These are phyloP conservation scores for Notoglanidium macrostoma DNA, from an alignment of 2,797 vertebrate genomes.

Conservation along the genomic window DNA sequence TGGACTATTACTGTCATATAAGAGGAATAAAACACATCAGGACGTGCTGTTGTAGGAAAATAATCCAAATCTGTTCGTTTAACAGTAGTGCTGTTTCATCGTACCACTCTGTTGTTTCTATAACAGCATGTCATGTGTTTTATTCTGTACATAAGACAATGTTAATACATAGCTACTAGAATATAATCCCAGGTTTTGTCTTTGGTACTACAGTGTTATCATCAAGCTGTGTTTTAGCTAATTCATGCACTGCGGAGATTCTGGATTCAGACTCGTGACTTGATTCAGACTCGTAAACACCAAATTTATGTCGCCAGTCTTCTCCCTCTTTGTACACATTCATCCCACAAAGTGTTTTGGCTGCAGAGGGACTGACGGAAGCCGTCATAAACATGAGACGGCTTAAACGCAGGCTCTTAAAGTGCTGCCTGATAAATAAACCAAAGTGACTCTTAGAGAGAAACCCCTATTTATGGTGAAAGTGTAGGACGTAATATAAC, in stretches of 20 bases:
- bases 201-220: neutral
- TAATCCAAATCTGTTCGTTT: neutral
- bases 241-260: neutral
- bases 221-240: neutral
- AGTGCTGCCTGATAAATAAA: neutral
- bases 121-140: neutral
- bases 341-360: neutral
- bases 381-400: neutral
- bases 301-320: neutral
- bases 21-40: neutral
- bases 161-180: neutral
- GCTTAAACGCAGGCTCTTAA: neutral
- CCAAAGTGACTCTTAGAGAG: neutral
- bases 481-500: neutral
- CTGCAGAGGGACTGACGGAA: too few relatives aligned
- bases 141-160: neutral
- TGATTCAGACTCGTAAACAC: neutral
- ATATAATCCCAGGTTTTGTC: neutral
- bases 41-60: neutral
- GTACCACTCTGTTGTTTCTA: neutral
- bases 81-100: neutral
- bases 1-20: too few relatives aligned
- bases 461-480: neutral
- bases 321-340: neutral
- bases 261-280: neutral